Conservation (phyloP, 2,113 vertebrate genomes). For the Lycaon pictus region DNA sequence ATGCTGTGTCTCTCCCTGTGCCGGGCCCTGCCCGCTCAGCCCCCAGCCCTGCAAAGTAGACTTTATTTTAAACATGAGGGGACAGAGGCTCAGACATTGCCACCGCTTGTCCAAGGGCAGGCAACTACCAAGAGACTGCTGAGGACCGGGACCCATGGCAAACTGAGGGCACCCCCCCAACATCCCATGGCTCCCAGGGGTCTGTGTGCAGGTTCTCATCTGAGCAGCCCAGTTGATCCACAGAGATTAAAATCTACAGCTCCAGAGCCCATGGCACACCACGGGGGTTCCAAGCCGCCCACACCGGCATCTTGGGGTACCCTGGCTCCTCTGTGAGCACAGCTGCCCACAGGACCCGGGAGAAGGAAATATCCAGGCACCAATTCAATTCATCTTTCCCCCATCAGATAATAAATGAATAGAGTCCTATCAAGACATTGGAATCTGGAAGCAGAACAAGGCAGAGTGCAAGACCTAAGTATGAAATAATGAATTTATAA, state of each 20-base stretch:
- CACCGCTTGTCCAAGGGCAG: neutral
- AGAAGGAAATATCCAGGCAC: neutral
- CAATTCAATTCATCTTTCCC: neutral
- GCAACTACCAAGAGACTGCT: neutral
- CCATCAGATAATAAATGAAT: constrained; percentile 2
- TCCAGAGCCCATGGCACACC: rapidly evolving
- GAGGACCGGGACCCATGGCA: rapidly evolving
- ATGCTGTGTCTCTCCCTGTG: neutral
- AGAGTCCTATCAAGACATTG: constrained; percentile 47
- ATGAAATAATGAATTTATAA: constrained; percentile 58
- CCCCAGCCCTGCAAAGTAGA: rapidly evolving
- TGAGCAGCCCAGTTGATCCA: neutral
- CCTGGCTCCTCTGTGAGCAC: rapidly evolving
- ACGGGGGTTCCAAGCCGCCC: rapidly evolving
- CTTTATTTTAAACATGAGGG: neutral
- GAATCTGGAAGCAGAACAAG: constrained; percentile 43
- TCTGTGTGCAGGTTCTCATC: rapidly evolving
- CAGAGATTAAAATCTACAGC: rapidly evolving
- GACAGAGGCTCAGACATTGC: too few species aligned
- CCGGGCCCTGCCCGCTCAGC: neutral
- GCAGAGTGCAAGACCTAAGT: neutral
- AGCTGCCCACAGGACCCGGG: rapidly evolving
- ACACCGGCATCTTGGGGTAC: rapidly evolving
- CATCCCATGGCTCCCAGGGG: rapidly evolving
- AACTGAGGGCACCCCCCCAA: rapidly evolving